A percentile compares a stretch with the other conserved stretches of the same genome.
Conservation (phyloP, 2,797 vertebrate species). For the Paguma larvata region DNA sequence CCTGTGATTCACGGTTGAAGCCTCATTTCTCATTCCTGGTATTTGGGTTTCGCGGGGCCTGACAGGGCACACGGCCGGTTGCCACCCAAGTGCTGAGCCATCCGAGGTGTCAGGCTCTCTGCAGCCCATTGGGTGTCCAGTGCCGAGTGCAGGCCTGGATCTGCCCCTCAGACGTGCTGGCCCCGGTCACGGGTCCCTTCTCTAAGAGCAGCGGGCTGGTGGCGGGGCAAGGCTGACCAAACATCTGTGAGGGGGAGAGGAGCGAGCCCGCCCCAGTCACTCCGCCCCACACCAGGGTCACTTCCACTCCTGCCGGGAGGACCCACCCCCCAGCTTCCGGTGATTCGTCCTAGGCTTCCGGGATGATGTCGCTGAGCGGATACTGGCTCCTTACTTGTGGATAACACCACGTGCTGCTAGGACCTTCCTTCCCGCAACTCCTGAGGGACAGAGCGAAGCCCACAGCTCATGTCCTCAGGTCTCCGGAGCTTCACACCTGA, state of each 20-base stretch:
- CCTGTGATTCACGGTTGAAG: neutral
- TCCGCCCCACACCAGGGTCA: fast-evolving
- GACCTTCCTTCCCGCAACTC: neutral
- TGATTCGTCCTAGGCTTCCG: no score
- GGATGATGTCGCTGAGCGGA: neutral
- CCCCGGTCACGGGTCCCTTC: fast-evolving
- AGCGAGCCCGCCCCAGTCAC: fast-evolving
- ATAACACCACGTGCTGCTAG: neutral
- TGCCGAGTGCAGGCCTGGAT: neutral
- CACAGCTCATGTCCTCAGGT: neutral
- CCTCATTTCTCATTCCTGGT: neutral
- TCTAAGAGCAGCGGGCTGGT: neutral
- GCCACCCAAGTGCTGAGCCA: neutral
- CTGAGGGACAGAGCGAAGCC: no score
- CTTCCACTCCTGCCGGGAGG: neutral
- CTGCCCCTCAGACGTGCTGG: neutral
- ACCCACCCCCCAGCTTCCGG: neutral
- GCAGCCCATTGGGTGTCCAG: neutral
- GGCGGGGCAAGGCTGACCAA: neutral
- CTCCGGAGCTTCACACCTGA: neutral
- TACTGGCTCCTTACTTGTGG: neutral
- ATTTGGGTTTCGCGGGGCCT: neutral
- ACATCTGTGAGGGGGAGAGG: neutral
- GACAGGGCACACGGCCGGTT: neutral
- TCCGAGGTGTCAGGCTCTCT: neutral